Base-by-base conservation (phyloP, 30 jellyfish, hydroid and myxozoan species). In the Hydractinia echinata region DNA sequence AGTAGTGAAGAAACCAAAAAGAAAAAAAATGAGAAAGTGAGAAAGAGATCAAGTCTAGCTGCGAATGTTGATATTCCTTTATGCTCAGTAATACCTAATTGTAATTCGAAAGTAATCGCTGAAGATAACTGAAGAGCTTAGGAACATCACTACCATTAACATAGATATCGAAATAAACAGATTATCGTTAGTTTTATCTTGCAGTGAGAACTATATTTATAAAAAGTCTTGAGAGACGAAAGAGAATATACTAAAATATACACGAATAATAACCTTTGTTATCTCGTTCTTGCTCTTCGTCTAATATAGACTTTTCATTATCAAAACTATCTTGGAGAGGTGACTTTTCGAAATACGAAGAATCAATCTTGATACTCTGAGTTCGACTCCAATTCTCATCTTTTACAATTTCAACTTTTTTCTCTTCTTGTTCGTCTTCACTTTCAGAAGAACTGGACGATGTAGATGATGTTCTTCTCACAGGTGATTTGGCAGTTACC, bases 401-500 rank as follows among this genome's bases (percentile, higher is more conserved):
- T 51, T 21, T 76, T 51, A 76, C 1, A 18, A 39, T 61, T 54
- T 61, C 79, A 5, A 50, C 16, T 58, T 61, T 53, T 14, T 55
- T 69, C 8, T 13, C 82, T n/a, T 61, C 61, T 18, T 67, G 66
- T 60, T 58, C 87, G 6, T 83, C 54, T 7, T 72, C 80, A 55
- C 61, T 53, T 73, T 81, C 89, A 15, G 84, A 66, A 30, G 88
- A 67, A 5, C 79, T 67, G 67, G 81, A 72, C 51, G 86, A 82
- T 5, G 67, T 13, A 54, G 8, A 62, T 16, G 72, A 79, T 86
- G 49, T 50, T 55, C 72, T 52, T 74, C 20, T 79, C 11, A 4
- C 66, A 4, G 71, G 88, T 51, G 66, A 76, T 73, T 52, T 89
- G 87, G 20, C 87, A 83, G 69, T 89, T 66, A 52, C 96, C 76